These are phyloP conservation scores for Ptyas mucosa DNA, from an alignment of 2,113 vertebrate species.

Conservation along the genomic window DNA sequence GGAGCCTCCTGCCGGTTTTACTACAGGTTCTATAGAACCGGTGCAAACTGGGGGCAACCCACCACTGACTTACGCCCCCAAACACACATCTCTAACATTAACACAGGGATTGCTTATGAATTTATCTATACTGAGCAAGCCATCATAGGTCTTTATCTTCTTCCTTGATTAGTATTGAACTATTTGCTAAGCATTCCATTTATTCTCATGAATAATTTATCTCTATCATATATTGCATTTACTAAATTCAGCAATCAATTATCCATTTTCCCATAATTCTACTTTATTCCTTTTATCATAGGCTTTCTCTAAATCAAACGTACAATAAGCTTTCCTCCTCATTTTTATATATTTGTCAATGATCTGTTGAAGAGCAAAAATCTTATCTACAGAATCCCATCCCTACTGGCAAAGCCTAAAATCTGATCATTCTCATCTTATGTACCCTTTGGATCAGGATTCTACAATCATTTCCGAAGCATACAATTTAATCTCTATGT, in stretches of 20 bases:
- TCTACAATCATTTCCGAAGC: neutral
- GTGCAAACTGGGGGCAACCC: no score
- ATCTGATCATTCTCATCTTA: neutral
- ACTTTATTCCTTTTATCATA: neutral
- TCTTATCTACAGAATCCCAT: neutral
- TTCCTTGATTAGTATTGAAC: neutral
- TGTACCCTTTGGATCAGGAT: neutral
- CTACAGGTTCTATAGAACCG: no score
- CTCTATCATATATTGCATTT: neutral
- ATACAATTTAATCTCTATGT: neutral
- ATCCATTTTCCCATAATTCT: neutral
- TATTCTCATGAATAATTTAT: neutral
- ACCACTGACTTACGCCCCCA: neutral
- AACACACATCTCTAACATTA: neutral
- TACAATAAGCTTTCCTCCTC: neutral
- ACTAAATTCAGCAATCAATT: neutral
- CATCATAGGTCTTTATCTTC: neutral
- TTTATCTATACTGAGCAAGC: neutral
- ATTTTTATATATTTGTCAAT: neutral
- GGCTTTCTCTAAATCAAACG: neutral
- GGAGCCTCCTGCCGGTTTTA: no score
- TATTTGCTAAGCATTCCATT: neutral
- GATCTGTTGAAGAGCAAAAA: neutral
- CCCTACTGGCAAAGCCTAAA: neutral
- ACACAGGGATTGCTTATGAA: neutral